These are phyloP conservation scores for Apis mellifera DNA, from an alignment of 1,140 invertebrate genomes.

Conservation along the genomic window DNA sequence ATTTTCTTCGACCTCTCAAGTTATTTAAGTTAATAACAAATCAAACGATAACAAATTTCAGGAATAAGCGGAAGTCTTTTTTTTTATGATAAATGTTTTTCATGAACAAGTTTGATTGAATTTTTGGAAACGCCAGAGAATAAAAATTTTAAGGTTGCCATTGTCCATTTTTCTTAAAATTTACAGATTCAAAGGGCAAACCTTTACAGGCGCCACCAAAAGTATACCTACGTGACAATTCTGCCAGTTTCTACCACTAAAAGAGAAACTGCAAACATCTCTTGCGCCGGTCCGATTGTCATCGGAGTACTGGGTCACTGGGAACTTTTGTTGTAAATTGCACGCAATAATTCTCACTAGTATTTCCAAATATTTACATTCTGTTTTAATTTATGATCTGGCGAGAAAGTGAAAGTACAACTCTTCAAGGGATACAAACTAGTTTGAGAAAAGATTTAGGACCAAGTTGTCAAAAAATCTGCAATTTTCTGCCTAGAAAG, in stretches of 20 bases:
- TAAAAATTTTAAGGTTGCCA: neutral
- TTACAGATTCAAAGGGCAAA: neutral
- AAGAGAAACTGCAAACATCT: conserved; percentile 20
- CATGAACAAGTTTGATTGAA: conserved; percentile 2
- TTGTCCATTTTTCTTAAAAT: neutral
- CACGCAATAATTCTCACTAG: conserved; percentile 63
- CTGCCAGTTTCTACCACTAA: neutral
- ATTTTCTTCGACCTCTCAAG: neutral
- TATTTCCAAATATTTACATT: conserved; percentile 59
- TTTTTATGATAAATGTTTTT: neutral
- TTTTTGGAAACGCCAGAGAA: neutral
- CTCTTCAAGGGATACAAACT: neutral
- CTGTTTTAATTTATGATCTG: conserved; percentile 51
- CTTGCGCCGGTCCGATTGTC: conserved; percentile 9
- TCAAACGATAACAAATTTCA: too few relatives aligned
- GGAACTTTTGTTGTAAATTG: conserved; percentile 56
- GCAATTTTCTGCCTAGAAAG: conserved; percentile 7
- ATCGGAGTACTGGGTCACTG: conserved; percentile 60
- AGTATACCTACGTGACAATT: neutral
- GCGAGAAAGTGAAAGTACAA: neutral
- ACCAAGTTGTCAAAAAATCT: neutral
- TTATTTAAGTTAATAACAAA: neutral
- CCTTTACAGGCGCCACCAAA: neutral
- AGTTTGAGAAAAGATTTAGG: neutral
- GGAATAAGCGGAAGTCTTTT: neutral